Evolutionary conservation across 1,140 invertebrate species (phyloP), one percentile per base, ranked within the genome.

Genomic region (Drosophila repleta): DNA sequence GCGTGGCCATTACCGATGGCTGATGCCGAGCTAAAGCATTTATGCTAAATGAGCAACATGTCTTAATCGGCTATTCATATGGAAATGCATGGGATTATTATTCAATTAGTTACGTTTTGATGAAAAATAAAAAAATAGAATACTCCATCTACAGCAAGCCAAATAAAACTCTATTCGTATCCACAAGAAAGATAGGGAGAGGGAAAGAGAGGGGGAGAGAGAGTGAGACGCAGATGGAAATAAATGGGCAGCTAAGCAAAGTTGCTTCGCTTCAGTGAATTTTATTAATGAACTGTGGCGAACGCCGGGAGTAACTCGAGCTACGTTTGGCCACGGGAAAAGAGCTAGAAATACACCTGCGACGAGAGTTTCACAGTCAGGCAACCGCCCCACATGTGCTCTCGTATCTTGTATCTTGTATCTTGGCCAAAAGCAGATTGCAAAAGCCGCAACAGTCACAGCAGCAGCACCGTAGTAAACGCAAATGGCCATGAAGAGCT

Each of bases 271-370:
- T 87, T 87, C 78, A 88, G 74, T 85, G 82, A 85, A 82, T 85
- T 85, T 85, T 85, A 85, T 85, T 85, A 85, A 85, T 85, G 82
- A 85, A 85, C 82, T 85, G 82, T 85, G 83, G 82, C 82, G 73
- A 84, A 84, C 76, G 60, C 83, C 52, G 20, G 48, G 61, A 56
- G 78, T 82, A 85, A 82, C 82, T 87, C 69, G 78, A 85, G 81
- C 73, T 65, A 26, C 66, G 68, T 71, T 87, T 69, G 78, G 82
- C 77, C 78, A 76, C 77, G 81, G 81, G 79, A 83, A 82, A 69
- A 67, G 72, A 74, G 60, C 67, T 76, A 73, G 83, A 75, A 69
- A 87, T 88, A 88, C 83, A 88, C 83, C 83, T 88, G 83, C 72
- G 55, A 82, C 72, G 60, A 88, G 71, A 63, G 66, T 55, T 61